phyloP scores from a whole-genome alignment of 2,113 vertebrate genomes.

The Oceanodroma tethys region DNA sequence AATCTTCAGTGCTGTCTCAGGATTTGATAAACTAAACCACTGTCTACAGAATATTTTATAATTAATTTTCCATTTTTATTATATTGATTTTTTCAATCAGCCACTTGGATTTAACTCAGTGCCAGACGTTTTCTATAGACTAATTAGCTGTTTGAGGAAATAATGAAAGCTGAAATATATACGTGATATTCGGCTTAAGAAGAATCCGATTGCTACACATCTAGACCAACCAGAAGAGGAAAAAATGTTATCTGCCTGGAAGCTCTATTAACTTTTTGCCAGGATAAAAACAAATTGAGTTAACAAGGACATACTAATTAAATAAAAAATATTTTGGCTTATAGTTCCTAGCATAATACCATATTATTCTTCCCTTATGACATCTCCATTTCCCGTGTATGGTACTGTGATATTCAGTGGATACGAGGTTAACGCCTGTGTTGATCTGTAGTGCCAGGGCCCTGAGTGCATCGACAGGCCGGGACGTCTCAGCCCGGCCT shows the following conservation, averaged over 20 bases:
- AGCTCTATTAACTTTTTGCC: not conserved
- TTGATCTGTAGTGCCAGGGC: not conserved
- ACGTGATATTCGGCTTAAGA: not conserved
- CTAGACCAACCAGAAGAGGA: not conserved
- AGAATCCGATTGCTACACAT: not conserved
- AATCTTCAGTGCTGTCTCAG: not conserved
- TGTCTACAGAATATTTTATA: not conserved
- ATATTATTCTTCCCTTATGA: not conserved
- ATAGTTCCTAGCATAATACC: not conserved
- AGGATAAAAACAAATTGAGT: not conserved
- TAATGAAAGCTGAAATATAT: not conserved
- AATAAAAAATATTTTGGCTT: not conserved
- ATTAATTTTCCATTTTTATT: not conserved
- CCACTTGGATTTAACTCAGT: not conserved
- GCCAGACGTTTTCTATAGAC: not conserved
- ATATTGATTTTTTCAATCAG: conserved; percentile 1
- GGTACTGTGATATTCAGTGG: fast-evolving
- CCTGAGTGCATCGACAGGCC: not conserved
- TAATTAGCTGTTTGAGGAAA: not conserved
- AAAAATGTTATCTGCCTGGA: not conserved
- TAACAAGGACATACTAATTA: not conserved
- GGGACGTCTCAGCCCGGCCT: not conserved
- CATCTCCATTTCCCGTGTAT: not conserved
- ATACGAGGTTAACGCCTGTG: fast-evolving
- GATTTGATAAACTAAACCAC: not conserved